Conservation (phyloP, 2,113 vertebrate species). For the Mirounga angustirostris region DNA sequence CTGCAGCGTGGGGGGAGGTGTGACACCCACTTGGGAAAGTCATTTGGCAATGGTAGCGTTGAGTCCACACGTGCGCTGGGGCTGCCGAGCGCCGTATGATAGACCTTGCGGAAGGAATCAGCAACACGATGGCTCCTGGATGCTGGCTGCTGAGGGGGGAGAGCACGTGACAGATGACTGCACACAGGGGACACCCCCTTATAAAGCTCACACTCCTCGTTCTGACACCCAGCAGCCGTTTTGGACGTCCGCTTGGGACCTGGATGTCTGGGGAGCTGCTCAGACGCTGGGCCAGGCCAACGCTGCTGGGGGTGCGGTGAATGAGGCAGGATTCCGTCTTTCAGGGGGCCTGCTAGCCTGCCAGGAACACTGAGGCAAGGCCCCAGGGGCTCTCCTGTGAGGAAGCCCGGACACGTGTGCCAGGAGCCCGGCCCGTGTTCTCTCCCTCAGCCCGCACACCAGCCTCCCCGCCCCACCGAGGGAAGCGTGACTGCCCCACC, state of each 20-base stretch:
- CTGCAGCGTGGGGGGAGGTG: rapidly evolving
- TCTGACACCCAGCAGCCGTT: no score
- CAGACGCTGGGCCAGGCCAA: neutral
- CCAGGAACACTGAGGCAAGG: neutral
- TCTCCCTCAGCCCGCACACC: neutral
- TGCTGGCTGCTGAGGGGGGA: rapidly evolving
- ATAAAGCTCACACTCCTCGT: rapidly evolving
- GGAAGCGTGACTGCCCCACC: no score
- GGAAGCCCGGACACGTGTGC: neutral
- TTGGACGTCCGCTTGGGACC: neutral
- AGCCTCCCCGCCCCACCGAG: neutral
- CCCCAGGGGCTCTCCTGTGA: neutral
- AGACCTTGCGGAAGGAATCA: rapidly evolving
- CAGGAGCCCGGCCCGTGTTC: neutral
- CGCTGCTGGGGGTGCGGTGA: neutral
- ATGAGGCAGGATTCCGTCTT: neutral
- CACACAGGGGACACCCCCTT: rapidly evolving
- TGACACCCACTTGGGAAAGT: neutral
- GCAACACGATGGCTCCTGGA: rapidly evolving
- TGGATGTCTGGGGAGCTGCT: neutral
- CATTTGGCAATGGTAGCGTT: neutral
- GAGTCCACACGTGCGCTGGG: rapidly evolving
- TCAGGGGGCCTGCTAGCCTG: neutral
- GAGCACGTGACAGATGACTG: rapidly evolving
- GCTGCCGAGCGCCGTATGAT: rapidly evolving